phyloP scores from a whole-genome alignment of 2,797 vertebrate species.

The Enteromius radiatus region DNA sequence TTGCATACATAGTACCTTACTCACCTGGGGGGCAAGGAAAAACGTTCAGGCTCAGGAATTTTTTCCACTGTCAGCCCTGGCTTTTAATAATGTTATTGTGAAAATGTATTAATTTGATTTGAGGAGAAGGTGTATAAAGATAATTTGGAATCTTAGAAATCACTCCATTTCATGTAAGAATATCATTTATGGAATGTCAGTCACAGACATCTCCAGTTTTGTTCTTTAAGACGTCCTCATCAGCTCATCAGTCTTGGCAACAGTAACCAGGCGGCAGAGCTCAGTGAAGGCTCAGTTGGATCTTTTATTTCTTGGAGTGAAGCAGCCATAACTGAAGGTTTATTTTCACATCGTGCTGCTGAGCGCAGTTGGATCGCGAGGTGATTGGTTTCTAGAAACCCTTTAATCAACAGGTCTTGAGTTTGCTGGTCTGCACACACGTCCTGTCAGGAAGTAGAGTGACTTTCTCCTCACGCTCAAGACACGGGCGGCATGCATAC shows the following conservation, averaged over 20 bases:
- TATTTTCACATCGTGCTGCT: background rate
- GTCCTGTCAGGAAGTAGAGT: conserved; percentile 26
- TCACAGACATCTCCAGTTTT: background rate
- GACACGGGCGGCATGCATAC: background rate
- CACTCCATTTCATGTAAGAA: background rate
- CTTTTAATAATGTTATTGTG: background rate
- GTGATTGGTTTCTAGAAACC: conserved; percentile 9
- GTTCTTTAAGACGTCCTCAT: background rate
- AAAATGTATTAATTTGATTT: background rate
- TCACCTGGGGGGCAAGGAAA: too few species aligned
- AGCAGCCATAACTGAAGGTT: background rate
- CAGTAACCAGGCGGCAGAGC: background rate
- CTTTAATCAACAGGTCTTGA: conserved; percentile 15
- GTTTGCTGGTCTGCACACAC: conserved; percentile 2
- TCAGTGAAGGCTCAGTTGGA: background rate
- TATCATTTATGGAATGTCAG: background rate
- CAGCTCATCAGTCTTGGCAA: conserved; percentile 12
- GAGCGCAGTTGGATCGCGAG: background rate
- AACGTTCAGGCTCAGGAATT: too few species aligned
- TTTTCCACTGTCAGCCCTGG: too few species aligned
- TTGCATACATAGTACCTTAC: too few species aligned
- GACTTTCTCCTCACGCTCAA: background rate
- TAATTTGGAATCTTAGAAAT: background rate
- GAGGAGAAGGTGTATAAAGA: too few species aligned
- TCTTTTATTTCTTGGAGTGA: background rate